Evolutionary conservation across 2,113 vertebrate genomes (phyloP).

Genomic region (Platichthys stellatus): DNA sequence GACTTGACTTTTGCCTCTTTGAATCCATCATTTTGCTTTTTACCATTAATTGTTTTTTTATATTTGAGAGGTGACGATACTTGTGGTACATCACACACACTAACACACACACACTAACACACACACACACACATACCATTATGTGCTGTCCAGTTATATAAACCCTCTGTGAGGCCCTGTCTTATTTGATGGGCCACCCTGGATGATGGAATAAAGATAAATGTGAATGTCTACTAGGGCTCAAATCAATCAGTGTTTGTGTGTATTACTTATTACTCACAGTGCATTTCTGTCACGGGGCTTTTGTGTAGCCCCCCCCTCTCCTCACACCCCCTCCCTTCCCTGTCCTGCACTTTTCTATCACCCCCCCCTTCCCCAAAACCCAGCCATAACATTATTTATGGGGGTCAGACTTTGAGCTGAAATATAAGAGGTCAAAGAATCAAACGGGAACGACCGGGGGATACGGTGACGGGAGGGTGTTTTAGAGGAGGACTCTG

Average conservation of each 20-base stretch:
- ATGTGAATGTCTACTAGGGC: constrained; percentile 78
- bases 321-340: constrained; percentile 17
- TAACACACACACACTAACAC: constrained; percentile 3
- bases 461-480: constrained; percentile 17
- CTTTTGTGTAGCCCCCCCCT: constrained; percentile 77
- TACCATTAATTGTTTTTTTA: neutral
- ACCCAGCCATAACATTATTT: constrained; percentile 79
- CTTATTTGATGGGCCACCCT: constrained; percentile 79
- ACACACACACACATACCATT: constrained; percentile 1
- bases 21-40: neutral
- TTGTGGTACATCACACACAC: constrained; percentile 15
- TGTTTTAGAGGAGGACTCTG: constrained; percentile 10
- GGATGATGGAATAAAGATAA: constrained; percentile 86
- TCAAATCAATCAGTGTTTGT: constrained; percentile 87
- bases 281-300: constrained; percentile 84
- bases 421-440: constrained; percentile 82
- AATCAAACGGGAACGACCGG: constrained; percentile 45
- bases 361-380: constrained; percentile 28
- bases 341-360: constrained; percentile 47
- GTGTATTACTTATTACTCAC: constrained; percentile 88
- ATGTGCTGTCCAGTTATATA: constrained; percentile 74
- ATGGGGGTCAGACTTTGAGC: constrained; percentile 78
- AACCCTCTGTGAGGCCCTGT: constrained; percentile 59
- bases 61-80: constrained; percentile 6
- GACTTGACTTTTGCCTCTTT: neutral